These are phyloP conservation scores for Ctenoplectra terminalis DNA, from an alignment of 1,140 invertebrate genomes.

Conservation along the genomic window DNA sequence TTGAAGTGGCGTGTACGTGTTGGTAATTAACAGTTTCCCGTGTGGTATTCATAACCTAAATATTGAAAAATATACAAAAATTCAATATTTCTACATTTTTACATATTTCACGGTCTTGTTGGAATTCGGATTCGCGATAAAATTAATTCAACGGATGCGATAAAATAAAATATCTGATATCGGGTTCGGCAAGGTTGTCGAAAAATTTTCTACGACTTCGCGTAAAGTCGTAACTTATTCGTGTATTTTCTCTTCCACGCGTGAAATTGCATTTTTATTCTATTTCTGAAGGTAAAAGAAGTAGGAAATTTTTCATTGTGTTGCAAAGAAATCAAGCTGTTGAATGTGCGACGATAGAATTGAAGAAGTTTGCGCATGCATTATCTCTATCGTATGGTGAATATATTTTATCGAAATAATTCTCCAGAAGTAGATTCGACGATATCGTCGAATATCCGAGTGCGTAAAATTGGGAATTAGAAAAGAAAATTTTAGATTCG, in stretches of 20 bases:
- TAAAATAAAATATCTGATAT: not conserved
- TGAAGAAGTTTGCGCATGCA: not conserved
- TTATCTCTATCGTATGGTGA: not conserved
- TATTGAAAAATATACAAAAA: not conserved
- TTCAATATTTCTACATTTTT: not conserved
- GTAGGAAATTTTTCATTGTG: not conserved
- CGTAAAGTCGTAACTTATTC: not conserved
- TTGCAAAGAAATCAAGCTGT: not conserved
- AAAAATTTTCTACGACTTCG: not conserved
- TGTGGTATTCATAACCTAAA: conserved; percentile 18
- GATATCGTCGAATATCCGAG: not conserved
- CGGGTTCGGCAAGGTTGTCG: not conserved
- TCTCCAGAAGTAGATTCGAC: not conserved
- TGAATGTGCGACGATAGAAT: not conserved
- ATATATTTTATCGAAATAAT: conserved; percentile 7
- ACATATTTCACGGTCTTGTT: no score
- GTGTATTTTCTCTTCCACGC: not conserved
- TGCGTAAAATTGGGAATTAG: not conserved
- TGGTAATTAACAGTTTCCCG: conserved; percentile 19
- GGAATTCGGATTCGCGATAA: not conserved
- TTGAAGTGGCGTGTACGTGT: not conserved
- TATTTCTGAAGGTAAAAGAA: not conserved
- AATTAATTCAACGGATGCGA: no score
- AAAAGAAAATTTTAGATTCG: not conserved
- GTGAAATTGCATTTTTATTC: not conserved